Conservation (phyloP, 2,797 vertebrate species). For the Tangara arthus region DNA sequence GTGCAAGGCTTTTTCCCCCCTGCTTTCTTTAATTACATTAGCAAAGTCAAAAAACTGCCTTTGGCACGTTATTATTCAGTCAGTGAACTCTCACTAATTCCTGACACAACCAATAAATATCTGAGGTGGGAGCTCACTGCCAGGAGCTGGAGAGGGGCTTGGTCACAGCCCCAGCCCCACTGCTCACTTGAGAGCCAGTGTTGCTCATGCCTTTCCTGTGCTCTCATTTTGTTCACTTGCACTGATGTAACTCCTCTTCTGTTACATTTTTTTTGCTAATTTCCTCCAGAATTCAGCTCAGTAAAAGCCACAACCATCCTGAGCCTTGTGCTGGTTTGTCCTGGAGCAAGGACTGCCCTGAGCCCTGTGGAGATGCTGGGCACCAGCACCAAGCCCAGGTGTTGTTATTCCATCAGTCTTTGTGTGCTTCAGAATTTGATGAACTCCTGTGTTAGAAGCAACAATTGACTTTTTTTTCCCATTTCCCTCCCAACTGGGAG, state of each 20-base stretch:
- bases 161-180: accelerated
- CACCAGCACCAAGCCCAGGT: neutral
- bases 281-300: neutral
- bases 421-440: neutral
- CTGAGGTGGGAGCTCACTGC: neutral
- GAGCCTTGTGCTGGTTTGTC: neutral
- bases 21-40: slow-evolving; percentile 60
- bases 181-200: accelerated
- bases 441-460: neutral
- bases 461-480: neutral
- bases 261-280: neutral
- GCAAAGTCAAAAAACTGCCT: slow-evolving; percentile 13
- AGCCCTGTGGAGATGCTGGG: neutral
- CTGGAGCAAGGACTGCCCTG: neutral
- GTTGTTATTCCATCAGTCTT: neutral
- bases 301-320: neutral
- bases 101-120: slow-evolving; percentile 53
- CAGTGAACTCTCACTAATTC: slow-evolving; percentile 63
- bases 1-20: neutral
- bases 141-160: neutral
- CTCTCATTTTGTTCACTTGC: neutral
- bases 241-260: neutral
- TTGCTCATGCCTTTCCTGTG: neutral
- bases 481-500: neutral
- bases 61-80: slow-evolving; percentile 50